Evolutionary conservation across 2,888 invertebrate genomes (phyloP), one percentile per base, ranked within the genome.

Genomic region (Unio delphinus): DNA sequence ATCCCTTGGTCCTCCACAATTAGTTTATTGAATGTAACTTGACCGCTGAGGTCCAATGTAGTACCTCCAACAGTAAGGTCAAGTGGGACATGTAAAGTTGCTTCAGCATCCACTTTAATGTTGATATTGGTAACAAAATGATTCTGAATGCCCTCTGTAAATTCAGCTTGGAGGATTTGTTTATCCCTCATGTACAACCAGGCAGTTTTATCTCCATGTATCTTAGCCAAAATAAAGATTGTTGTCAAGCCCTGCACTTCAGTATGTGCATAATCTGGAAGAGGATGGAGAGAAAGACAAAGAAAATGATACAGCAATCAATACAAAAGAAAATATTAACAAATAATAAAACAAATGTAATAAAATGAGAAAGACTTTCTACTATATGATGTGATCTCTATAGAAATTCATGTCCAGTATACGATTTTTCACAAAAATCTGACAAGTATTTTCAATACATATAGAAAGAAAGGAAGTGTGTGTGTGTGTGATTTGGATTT

Each of bases 151-250:
- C 84, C 84, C 55, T 80, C 81, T 23, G 79, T 73, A 23, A 82
- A 70, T 28, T 83, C 82, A 18, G 83, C 82, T 56, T 73, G 70
- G 11, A 84, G 70, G 26, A 76, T 74, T 71, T 84, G 84, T 8
- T 73, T 18, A 7, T 72, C 65, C n/a, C 75, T 70, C 4, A 84
- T 75, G 70, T 76, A 73, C 28, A 84, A n/a, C 69, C 80, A 81
- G 20, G 76, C 83, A 7, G 83, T 80, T n/a, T 75, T 72, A 69
- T 85, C 85, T 4, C 85, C 85, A 34, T 69, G 20, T 34, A 85
- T 69, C 18, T 76, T 70, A 18, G 70, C 65, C 3, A 82, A 70
- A 62, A 66, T 65, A 20, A 85, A 64, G 18, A 70, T 70, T 55
- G 80, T 80, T 11, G 57, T 55, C 2, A 60, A 18, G 0, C 62